phyloP scores from a whole-genome alignment of 2,113 vertebrate genomes.

The Cranoglanis bouderius region DNA sequence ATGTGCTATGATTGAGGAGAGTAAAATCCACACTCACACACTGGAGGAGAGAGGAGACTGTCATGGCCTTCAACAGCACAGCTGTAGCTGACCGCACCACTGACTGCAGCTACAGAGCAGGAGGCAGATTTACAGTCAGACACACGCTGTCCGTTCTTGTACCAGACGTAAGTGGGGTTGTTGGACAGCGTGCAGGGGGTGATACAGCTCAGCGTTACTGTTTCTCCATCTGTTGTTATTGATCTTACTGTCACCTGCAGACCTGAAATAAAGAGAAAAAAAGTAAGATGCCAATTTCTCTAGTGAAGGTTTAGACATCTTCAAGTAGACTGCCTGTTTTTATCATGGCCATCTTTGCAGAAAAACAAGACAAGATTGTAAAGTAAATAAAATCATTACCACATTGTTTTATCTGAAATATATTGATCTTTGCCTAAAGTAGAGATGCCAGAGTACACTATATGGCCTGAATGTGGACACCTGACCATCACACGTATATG shows the following conservation, averaged over 20 bases:
- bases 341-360: too few relatives aligned
- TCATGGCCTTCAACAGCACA: slow-evolving; percentile 20
- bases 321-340: too few relatives aligned
- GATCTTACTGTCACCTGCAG: neutral
- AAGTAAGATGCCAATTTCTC: neutral
- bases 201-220: neutral
- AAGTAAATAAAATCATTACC: too few relatives aligned
- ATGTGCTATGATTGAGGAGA: neutral
- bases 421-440: too few relatives aligned
- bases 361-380: too few relatives aligned
- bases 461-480: too few relatives aligned
- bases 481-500: too few relatives aligned
- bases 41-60: neutral
- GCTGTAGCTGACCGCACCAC: slow-evolving; percentile 7
- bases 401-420: too few relatives aligned
- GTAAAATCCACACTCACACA: slow-evolving; percentile 4
- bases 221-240: neutral
- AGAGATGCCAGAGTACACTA: too few relatives aligned
- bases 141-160: slow-evolving; percentile 4
- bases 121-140: neutral
- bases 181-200: too few relatives aligned
- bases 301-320: too few relatives aligned
- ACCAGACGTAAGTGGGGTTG: neutral
- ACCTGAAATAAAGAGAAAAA: neutral
- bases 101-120: slow-evolving; percentile 8